Evolutionary conservation across 1,140 invertebrate species (phyloP).

Genomic region (Odontomachus brunneus): DNA sequence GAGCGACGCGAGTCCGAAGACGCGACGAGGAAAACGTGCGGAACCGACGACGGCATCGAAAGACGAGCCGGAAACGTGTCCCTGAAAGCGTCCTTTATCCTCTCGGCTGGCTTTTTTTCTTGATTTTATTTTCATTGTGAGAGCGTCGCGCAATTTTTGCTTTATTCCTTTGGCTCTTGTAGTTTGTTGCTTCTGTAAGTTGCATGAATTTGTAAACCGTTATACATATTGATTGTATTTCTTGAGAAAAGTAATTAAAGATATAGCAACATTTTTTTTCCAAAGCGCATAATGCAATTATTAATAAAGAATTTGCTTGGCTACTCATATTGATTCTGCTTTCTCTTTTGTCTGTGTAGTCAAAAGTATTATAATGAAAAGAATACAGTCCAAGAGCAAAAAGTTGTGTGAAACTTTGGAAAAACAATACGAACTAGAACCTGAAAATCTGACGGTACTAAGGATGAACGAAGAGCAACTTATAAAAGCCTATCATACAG

Average conservation of each 20-base stretch:
- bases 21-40: not conserved
- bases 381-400: constrained; percentile 68
- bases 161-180: not conserved
- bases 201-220: not conserved
- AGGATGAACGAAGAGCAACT: constrained; percentile 69
- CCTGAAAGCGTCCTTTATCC: constrained; percentile 9
- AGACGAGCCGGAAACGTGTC: not conserved
- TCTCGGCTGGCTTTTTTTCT: not conserved
- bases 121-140: not conserved
- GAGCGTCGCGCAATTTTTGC: not conserved
- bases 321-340: not conserved
- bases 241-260: no score
- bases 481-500: constrained; percentile 67
- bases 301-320: not conserved
- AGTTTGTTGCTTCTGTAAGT: not conserved
- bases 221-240: no score
- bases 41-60: not conserved
- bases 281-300: no score
- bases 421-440: constrained; percentile 66
- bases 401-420: constrained; percentile 71
- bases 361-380: constrained; percentile 68
- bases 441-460: constrained; percentile 52
- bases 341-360: constrained; percentile 69
- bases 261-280: no score
- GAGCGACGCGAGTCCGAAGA: constrained; percentile 18